These are phyloP conservation scores for Lottia gigantea DNA, from an alignment of 2,888 invertebrate species.

Conservation along the genomic window DNA sequence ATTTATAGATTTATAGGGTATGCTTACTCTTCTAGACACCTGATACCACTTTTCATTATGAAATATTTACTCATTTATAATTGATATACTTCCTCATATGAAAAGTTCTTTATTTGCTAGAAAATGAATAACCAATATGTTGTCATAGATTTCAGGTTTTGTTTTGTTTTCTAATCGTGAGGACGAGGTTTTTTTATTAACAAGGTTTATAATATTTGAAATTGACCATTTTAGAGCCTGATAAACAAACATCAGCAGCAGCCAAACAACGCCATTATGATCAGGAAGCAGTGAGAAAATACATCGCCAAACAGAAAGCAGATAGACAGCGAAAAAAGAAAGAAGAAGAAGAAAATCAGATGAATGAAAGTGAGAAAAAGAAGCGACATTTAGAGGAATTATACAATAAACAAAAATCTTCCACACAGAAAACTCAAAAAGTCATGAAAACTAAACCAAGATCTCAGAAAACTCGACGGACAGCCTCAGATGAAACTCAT, in stretches of 20 bases:
- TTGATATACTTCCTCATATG: too few relatives aligned
- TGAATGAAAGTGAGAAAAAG: slow-evolving; percentile 62
- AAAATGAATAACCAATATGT: too few relatives aligned
- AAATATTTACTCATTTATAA: too few relatives aligned
- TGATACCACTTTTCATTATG: too few relatives aligned
- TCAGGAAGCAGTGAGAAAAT: slow-evolving; percentile 72
- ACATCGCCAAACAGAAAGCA: slow-evolving; percentile 73
- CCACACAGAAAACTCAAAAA: slow-evolving; percentile 19
- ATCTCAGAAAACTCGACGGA: slow-evolving; percentile 18
- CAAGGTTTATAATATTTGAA: neutral
- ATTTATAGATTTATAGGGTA: too few relatives aligned
- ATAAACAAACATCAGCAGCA: slow-evolving; percentile 38
- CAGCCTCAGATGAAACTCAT: neutral
- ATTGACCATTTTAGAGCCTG: slow-evolving; percentile 33
- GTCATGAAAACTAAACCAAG: slow-evolving; percentile 21
- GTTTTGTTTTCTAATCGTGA: too few relatives aligned
- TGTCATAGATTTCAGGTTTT: too few relatives aligned
- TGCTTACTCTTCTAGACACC: too few relatives aligned
- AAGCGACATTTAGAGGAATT: slow-evolving; percentile 45
- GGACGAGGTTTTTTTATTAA: too few relatives aligned
- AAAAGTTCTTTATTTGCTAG: too few relatives aligned
- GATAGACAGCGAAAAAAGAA: slow-evolving; percentile 69
- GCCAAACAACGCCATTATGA: slow-evolving; percentile 74
- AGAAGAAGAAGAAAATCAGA: slow-evolving; percentile 60
- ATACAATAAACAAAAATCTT: slow-evolving; percentile 45